Percentiles rank a stretch among this genome's conserved stretches.
Conservation (phyloP, 2,797 vertebrate species). For the Helicolenus hilgendorfi region DNA sequence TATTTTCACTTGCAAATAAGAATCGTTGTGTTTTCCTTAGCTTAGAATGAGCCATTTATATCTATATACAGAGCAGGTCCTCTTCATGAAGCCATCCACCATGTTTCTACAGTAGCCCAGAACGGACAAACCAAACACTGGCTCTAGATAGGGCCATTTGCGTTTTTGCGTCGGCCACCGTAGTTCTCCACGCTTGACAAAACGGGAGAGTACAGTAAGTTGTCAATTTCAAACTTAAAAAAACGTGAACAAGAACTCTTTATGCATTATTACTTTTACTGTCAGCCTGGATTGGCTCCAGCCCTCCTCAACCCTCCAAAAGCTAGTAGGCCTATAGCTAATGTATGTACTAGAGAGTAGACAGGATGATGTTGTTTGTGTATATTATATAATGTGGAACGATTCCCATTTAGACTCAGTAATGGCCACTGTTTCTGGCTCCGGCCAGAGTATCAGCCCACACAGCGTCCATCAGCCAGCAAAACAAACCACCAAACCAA, state of each 20-base stretch:
- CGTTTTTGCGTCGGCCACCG: too few relatives aligned
- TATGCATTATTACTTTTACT: background rate
- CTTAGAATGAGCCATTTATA: background rate
- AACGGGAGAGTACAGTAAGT: background rate
- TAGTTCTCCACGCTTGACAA: too few relatives aligned
- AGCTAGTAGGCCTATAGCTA: background rate
- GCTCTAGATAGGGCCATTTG: too few relatives aligned
- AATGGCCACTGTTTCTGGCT: slow-evolving; percentile 39
- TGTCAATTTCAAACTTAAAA: background rate
- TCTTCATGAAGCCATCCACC: background rate
- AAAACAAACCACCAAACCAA: slow-evolving; percentile 68
- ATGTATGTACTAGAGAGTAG: background rate
- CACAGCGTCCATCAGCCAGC: slow-evolving; percentile 50
- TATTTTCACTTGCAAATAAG: background rate
- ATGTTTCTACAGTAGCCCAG: too few relatives aligned
- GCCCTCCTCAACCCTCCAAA: background rate
- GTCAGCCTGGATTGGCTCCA: background rate
- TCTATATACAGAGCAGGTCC: background rate
- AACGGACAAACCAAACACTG: too few relatives aligned
- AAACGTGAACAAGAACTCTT: background rate
- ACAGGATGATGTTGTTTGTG: slow-evolving; percentile 48
- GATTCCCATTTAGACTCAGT: slow-evolving; percentile 50
- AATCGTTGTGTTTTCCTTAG: background rate
- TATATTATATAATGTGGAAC: slow-evolving; percentile 50
- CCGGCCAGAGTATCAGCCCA: slow-evolving; percentile 51